phyloP scores from a whole-genome alignment of 2,888 invertebrate genomes.

The Drosophila histrio region DNA sequence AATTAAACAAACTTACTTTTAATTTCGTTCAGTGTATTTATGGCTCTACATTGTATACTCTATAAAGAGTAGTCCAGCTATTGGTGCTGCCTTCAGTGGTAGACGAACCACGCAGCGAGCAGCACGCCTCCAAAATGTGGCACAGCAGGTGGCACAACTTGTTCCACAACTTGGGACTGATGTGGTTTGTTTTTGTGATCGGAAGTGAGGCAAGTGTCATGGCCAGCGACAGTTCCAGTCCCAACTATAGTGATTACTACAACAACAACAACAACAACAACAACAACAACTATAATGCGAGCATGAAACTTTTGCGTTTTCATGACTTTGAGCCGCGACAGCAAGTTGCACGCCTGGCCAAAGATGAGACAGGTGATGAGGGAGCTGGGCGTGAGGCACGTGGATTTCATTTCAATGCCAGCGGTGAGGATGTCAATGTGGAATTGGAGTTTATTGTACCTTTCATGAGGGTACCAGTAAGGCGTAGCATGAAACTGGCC shows the following conservation, averaged over 20 bases:
- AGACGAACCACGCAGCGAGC: constrained; percentile 24
- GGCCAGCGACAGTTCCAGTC: constrained; percentile 10
- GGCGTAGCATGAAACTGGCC: constrained; percentile 82
- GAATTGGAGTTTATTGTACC: constrained; percentile 87
- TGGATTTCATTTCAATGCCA: constrained; percentile 79
- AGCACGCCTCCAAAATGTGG: constrained; percentile 34
- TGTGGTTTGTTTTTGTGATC: constrained; percentile 39
- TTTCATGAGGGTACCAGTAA: constrained; percentile 86
- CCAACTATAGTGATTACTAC: constrained; percentile 37
- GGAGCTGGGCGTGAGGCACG: constrained; percentile 58
- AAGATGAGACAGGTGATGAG: background rate
- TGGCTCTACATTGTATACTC: constrained; percentile 29
- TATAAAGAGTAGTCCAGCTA: constrained; percentile 36
- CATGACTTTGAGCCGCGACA: constrained; percentile 77
- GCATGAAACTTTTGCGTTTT: constrained; percentile 65
- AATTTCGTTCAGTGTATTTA: constrained; percentile 2
- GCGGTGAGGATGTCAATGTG: constrained; percentile 81
- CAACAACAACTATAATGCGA: constrained; percentile 55
- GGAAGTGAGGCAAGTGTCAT: constrained; percentile 44
- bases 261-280: constrained; percentile 53
- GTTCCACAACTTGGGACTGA: constrained; percentile 25
- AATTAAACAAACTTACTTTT: background rate
- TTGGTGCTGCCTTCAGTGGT: constrained; percentile 40
- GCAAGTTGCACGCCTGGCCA: background rate
- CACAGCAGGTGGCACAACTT: constrained; percentile 40